Conservation (phyloP, 2,797 vertebrate genomes). For the Sebastes flavidus region DNA sequence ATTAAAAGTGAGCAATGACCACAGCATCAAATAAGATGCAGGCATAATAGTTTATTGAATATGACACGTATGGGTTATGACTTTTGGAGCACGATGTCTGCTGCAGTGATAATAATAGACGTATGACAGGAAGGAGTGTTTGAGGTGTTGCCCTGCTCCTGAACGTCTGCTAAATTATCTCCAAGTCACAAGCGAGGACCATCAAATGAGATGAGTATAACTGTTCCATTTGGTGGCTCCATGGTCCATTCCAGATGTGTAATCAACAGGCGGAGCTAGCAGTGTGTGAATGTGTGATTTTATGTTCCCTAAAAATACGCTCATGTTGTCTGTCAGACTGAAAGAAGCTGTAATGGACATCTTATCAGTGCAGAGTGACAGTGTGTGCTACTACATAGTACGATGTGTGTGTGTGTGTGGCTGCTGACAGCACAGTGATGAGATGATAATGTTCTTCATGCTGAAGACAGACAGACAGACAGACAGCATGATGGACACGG, state of each 20-base stretch:
- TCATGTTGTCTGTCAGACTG: constrained; percentile 45
- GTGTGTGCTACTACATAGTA: constrained; percentile 22
- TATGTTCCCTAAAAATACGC: neutral
- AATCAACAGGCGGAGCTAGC: neutral
- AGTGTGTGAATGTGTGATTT: neutral
- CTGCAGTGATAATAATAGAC: neutral
- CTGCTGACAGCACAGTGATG: constrained; percentile 60
- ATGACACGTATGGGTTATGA: too few relatives aligned
- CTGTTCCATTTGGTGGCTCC: neutral
- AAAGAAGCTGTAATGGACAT: constrained; percentile 42
- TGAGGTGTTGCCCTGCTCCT: neutral
- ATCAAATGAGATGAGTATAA: neutral
- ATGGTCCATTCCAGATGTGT: neutral
- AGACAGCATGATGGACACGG: constrained; percentile 45
- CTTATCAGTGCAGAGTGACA: constrained; percentile 54
- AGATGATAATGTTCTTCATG: constrained; percentile 56
- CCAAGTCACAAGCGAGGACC: neutral
- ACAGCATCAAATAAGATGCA: too few relatives aligned
- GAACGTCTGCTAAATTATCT: neutral
- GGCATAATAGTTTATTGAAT: too few relatives aligned
- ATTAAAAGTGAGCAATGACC: too few relatives aligned
- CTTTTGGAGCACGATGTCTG: too few relatives aligned
- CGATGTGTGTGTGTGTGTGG: neutral
- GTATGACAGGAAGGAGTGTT: neutral
- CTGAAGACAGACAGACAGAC: constrained; percentile 6